Percentiles rank a stretch among this genome's conserved stretches.
Conservation (phyloP, 2,797 vertebrate species). For the Ispidina picta region DNA sequence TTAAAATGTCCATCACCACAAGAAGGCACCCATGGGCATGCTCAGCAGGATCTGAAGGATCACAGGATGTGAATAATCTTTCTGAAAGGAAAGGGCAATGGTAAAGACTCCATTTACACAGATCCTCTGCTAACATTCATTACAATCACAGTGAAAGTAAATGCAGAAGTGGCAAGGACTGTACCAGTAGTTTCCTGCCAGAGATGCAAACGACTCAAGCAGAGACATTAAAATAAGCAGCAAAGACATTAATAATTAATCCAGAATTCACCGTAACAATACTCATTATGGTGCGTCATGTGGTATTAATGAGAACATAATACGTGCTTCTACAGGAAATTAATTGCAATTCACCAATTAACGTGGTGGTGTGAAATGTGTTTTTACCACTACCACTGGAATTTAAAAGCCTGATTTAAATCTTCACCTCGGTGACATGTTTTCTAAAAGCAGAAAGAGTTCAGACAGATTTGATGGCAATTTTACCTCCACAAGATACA, state of each 20-base stretch:
- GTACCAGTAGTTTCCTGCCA: neutral
- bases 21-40: no score
- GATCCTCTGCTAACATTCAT: neutral
- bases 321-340: conserved; percentile 7
- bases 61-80: neutral
- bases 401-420: conserved; percentile 42
- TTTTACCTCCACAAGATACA: conserved; percentile 18
- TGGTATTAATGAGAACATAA: conserved; percentile 37
- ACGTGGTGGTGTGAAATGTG: neutral
- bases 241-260: conserved; percentile 43
- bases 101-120: neutral
- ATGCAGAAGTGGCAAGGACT: neutral
- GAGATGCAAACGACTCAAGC: neutral
- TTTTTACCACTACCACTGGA: conserved; percentile 5
- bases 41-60: neutral
- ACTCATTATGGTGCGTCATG: conserved; percentile 27
- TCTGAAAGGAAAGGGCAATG: neutral
- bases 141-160: neutral
- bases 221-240: conserved; percentile 6
- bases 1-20: neutral
- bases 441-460: conserved; percentile 6
- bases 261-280: conserved; percentile 19
- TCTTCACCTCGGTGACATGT: neutral
- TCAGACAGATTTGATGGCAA: conserved; percentile 19
- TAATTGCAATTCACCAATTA: conserved; percentile 40